Conservation (phyloP, 2,113 vertebrate species). For the Andinoacara biseriatus region DNA sequence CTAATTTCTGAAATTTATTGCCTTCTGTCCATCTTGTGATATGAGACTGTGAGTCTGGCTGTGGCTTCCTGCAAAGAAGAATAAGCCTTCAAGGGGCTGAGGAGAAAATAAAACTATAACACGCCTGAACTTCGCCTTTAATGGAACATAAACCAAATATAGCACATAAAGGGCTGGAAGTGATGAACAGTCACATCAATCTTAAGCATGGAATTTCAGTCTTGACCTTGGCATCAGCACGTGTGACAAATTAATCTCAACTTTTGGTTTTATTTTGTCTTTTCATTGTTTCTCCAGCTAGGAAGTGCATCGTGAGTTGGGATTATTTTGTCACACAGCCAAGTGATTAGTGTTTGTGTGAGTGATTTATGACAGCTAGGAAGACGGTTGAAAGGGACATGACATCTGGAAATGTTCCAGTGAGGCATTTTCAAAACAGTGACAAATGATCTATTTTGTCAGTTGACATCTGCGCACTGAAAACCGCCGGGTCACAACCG, state of each 20-base stretch:
- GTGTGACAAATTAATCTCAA: neutral
- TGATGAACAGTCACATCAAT: neutral
- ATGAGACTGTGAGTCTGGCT: neutral
- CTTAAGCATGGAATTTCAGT: neutral
- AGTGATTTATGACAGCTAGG: neutral
- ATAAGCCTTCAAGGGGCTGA: neutral
- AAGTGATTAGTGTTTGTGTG: neutral
- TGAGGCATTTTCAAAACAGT: neutral
- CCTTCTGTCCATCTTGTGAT: neutral
- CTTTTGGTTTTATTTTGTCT: neutral
- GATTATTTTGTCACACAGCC: slow-evolving; percentile 2
- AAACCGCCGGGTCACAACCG: neutral
- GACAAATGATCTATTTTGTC: slow-evolving; percentile 7
- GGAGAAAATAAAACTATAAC: neutral
- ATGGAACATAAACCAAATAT: neutral
- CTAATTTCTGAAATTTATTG: too few relatives aligned
- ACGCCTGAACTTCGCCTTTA: slow-evolving; percentile 4
- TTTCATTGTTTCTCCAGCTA: neutral
- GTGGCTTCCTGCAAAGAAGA: neutral
- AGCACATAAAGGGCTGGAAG: neutral
- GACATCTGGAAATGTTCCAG: neutral
- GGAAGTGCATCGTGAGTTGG: neutral
- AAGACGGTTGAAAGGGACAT: neutral
- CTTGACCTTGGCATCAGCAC: neutral
- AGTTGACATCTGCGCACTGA: slow-evolving; percentile 2